Evolutionary conservation across 2,888 invertebrate genomes (phyloP), one percentile per base, ranked within the genome.

Genomic region (Catonia carolina): DNA sequence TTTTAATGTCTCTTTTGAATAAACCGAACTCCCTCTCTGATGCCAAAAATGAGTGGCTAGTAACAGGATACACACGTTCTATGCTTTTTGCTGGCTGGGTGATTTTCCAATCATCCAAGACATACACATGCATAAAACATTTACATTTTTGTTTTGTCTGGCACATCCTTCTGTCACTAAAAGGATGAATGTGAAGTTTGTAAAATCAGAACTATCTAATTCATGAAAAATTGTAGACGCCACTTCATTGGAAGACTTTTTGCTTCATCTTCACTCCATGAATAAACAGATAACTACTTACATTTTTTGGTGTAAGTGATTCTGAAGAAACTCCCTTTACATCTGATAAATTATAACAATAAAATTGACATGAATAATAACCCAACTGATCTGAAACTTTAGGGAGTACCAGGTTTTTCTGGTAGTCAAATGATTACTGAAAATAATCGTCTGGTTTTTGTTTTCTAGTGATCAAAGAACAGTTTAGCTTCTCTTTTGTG

Each of bases 191-290:
- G n/a, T n/a, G n/a, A n/a, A n/a, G n/a, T n/a, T n/a, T n/a, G n/a
- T n/a, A n/a, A n/a, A n/a, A n/a, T n/a, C n/a, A n/a, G n/a, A n/a
- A n/a, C n/a, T n/a, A n/a, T n/a, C n/a, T n/a, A 60, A 35, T 12
- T 52, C 20, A 33, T 56, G 18, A 54, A 17, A 57, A 17, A 60
- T 15, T 3, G 41, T 49, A 12, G 60, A 60, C 10, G 56, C 37
- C 5, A 60, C 48, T 23, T 60, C 54, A 49, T 53, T 60, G 12
- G 56, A 53, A 22, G 52, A 51, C 42, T 59, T 31, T 35, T 31
- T 18, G 18, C 15, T 37, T 37, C 10, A 36, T 57, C 15, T 48
- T 60, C 60, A 10, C 17, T 35, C 59, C 59, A 59, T n/a, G 53
- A 45, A 33, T 53, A 58, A 22, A 58, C 54, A 6, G 47, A 54